Evolutionary conservation across 2,888 invertebrate genomes (phyloP), one percentile per base, ranked within the genome.

Genomic region (Nysson spinosus): DNA sequence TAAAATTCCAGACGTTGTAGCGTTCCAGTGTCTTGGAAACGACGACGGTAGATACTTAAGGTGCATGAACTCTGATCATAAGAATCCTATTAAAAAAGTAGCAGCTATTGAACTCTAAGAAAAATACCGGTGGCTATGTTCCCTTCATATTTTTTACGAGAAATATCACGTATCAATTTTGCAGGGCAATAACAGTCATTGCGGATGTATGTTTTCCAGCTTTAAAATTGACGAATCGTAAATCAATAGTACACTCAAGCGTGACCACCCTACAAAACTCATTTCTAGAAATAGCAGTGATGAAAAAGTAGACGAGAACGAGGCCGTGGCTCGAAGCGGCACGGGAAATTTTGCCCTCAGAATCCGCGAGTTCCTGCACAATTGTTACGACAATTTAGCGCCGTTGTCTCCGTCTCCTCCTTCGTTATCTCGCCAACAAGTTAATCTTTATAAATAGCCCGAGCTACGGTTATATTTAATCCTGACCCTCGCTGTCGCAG

Each of bases 391-490:
- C 81, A 82, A 82, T 82, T 82, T 77, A 81, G 73, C 80, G 76
- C 77, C 78, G 77, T 79, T 78, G 76, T 79, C 79, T 79, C 73
- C 76, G 63, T 79, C 75, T 72, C 68, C 75, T 75, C 75, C 81
- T 83, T 83, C 83, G 84, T 85, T 85, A 85, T 85, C 85, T 83
- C 83, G 79, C 82, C 83, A 84, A 83, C 83, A 82, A 85, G 85
- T 84, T 85, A 84, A 85, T 84, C 84, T 83, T 83, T 84, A 85
- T 85, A 85, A 85, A 85, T 85, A 85, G 85, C 84, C 39, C 79
- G 81, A 81, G 81, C 79, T 78, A 79, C 67, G 80, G 85, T 82
- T 85, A 85, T 84, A 83, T 85, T 84, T 85, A 85, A 85, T 85
- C 83, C 82, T 84, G 84, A 84, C 85, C 83, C 82, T 84, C 83